Evolutionary conservation across 2,888 invertebrate species (phyloP), one percentile per base, ranked within the genome.

Genomic region (Limnephilus auricula): DNA sequence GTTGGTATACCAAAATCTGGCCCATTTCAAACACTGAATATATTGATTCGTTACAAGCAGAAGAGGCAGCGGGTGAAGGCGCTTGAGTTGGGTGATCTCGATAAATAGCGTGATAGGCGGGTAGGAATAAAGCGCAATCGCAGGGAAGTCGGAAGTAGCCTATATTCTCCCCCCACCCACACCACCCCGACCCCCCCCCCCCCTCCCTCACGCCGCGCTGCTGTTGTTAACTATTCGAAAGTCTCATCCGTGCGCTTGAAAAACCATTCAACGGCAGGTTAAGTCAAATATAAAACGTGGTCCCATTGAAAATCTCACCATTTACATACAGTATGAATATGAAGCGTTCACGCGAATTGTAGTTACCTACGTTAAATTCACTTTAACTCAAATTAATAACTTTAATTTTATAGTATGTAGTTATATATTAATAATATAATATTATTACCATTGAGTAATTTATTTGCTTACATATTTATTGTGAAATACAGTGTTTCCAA

Each of bases 141-240:
- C 50, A 5, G 90, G 91, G 90, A 90, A 91, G 85, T 80, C 86
- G 91, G 91, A 91, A 91, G 90, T 91, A 79, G 13, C n/a, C n/a
- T 30, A 12, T 6, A n/a, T 79, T 18, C n/a, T 30, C 32, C 87
- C 31, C 86, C 30, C 34, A 6, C 12, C 25, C 31, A 45, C 15
- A 32, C 2, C 78, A 13, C 34, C 87, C 32, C 45, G 4, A 2
- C 82, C 45, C 15, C 82, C 82, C 3, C 37, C 30, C n/a, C n/a
- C n/a, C n/a, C n/a, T n/a, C n/a, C n/a, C n/a, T n/a, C n/a, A n/a
- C 88, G 88, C 88, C 10, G 34, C n/a, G 79, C 88, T 0, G 34
- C 6, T 30, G 32, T 31, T 30, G 32, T 31, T 87, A 30, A 50
- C 31, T 34, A 79, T 79, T 88, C 79, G 78, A 78, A 78, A 78